These are phyloP conservation scores for Emydura subglobosa DNA, from an alignment of 2,113 vertebrate species.

Conservation along the genomic window DNA sequence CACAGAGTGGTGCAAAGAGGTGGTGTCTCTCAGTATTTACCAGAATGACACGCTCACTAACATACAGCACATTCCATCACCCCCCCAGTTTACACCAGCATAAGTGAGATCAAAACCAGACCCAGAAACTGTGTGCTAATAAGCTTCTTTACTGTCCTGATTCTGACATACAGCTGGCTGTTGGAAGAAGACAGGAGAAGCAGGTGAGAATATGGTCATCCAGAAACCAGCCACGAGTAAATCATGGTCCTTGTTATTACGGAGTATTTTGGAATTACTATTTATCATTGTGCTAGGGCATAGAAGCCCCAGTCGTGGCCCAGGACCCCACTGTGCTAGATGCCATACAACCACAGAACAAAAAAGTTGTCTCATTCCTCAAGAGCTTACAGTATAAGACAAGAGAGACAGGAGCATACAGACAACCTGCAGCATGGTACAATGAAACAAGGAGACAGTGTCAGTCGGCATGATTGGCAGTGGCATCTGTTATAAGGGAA, in stretches of 20 bases:
- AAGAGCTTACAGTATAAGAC: background rate
- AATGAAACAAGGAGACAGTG: background rate
- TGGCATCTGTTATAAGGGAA: background rate
- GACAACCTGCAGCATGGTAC: background rate
- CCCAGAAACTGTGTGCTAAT: background rate
- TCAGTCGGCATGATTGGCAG: background rate
- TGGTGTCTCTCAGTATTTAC: too few species aligned
- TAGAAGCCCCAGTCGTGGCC: background rate
- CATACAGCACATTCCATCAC: background rate
- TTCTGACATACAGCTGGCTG: background rate
- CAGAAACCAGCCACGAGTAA: background rate
- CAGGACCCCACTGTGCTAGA: background rate
- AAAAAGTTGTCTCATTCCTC: background rate
- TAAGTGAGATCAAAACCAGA: constrained; percentile 7
- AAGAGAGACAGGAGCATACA: background rate
- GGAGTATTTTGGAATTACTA: background rate
- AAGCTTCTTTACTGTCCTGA: background rate
- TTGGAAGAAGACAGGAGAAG: background rate
- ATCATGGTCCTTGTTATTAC: background rate
- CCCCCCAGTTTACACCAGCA: background rate
- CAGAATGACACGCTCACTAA: background rate
- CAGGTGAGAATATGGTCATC: background rate
- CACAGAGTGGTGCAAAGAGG: background rate
- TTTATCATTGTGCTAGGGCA: background rate
- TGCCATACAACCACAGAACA: background rate